phyloP scores from a whole-genome alignment of 64 coral and sea anemone species.

The Pocillopora damicornis region DNA sequence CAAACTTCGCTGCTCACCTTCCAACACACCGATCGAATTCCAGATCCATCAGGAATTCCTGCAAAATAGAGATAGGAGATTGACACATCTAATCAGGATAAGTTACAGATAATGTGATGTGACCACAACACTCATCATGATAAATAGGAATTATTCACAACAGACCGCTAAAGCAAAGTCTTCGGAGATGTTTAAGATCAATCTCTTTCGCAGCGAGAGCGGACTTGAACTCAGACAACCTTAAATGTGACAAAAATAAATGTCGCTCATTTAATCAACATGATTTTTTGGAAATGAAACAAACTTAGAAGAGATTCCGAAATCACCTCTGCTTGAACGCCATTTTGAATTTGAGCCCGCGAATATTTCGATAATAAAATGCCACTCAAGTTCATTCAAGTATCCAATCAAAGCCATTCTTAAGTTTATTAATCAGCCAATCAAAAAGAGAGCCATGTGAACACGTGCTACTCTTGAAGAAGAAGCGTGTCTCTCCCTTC shows the following conservation, averaged over 20 bases:
- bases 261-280: not conserved
- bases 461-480: slow-evolving; percentile 5
- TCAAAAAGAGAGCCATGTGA: not conserved
- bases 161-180: slow-evolving; percentile 77
- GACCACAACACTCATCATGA: too few relatives aligned
- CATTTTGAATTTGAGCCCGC: slow-evolving; percentile 53
- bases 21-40: slow-evolving; percentile 58
- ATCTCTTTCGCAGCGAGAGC: slow-evolving; percentile 41
- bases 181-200: slow-evolving; percentile 40
- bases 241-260: slow-evolving; percentile 3
- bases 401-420: slow-evolving; percentile 21
- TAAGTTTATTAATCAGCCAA: not conserved
- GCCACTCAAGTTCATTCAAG: too few relatives aligned
- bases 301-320: not conserved
- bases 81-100: not conserved
- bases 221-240: slow-evolving; percentile 60
- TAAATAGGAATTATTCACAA: too few relatives aligned
- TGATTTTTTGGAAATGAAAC: not conserved
- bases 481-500: not conserved
- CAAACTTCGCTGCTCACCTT: slow-evolving; percentile 3
- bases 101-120: too few relatives aligned
- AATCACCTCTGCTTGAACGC: slow-evolving; percentile 65
- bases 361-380: not conserved
- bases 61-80: not conserved
- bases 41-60: slow-evolving; percentile 65